Percentiles rank a stretch among this genome's conserved stretches.
These are phyloP conservation scores for Elegia similella DNA, from an alignment of 2,888 invertebrate genomes.

Conservation along the genomic window DNA sequence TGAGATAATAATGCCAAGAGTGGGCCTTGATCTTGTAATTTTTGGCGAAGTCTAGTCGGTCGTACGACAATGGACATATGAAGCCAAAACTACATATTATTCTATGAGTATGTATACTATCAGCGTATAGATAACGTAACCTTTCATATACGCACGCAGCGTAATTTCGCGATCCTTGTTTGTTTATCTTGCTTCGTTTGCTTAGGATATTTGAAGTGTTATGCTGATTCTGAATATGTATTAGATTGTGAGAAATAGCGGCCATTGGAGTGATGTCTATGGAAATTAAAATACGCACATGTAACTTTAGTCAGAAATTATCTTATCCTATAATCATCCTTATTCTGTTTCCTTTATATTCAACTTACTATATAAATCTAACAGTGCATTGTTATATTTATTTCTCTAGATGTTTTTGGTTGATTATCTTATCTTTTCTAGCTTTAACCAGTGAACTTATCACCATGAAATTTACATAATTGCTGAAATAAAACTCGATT, in stretches of 20 bases:
- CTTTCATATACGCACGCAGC: background rate
- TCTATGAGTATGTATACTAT: background rate
- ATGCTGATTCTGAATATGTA: conserved; percentile 4
- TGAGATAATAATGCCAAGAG: too few species aligned
- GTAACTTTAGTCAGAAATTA: too few species aligned
- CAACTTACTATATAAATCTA: too few species aligned
- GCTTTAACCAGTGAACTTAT: too few species aligned
- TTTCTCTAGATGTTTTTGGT: background rate
- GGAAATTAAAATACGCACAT: conserved; percentile 5
- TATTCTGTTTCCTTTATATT: too few species aligned
- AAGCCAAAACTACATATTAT: background rate
- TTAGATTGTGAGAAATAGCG: background rate
- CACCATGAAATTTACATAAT: too few species aligned
- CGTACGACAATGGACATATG: too few species aligned
- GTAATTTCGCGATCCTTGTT: background rate
- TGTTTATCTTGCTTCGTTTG: conserved; percentile 7
- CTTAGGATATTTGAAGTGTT: conserved; percentile 2
- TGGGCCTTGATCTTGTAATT: too few species aligned
- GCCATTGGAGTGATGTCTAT: background rate
- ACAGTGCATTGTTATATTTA: background rate
- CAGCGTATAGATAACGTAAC: background rate
- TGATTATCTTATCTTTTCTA: background rate
- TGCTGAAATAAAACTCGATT: too few species aligned
- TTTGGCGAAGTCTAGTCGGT: too few species aligned
- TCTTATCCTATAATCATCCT: too few species aligned